Percentiles rank a stretch among this genome's conserved stretches.
phyloP scores from a whole-genome alignment of 2,113 vertebrate genomes.

The Albula glossodonta region DNA sequence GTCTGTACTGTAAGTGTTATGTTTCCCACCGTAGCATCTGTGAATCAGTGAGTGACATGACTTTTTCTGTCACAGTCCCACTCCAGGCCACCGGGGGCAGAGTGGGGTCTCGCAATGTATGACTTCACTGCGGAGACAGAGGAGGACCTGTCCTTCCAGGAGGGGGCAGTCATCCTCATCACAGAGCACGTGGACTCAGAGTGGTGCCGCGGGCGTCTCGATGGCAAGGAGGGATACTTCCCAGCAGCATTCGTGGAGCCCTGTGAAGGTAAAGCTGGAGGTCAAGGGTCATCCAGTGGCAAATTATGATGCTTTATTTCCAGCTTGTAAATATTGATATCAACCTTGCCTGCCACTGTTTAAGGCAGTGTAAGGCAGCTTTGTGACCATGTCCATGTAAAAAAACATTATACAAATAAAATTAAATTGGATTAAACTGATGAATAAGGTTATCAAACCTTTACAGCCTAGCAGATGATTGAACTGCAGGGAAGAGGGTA shows the following conservation, averaged over 20 bases:
- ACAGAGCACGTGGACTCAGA: slow-evolving; percentile 72
- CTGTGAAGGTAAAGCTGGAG: slow-evolving; percentile 67
- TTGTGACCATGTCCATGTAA: too few species aligned
- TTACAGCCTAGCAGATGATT: not conserved
- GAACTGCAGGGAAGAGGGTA: not conserved
- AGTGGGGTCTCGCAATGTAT: slow-evolving; percentile 86
- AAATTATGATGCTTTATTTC: too few species aligned
- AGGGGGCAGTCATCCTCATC: slow-evolving; percentile 83
- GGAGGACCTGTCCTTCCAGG: slow-evolving; percentile 80
- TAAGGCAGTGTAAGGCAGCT: too few species aligned
- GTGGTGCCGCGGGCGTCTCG: slow-evolving; percentile 83
- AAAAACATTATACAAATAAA: too few species aligned
- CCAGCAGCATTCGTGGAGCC: slow-evolving; percentile 77
- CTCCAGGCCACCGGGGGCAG: slow-evolving; percentile 25
- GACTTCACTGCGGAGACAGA: slow-evolving; percentile 79
- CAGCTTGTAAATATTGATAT: too few species aligned
- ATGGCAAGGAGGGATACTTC: slow-evolving; percentile 83
- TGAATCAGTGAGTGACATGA: not conserved
- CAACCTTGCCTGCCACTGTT: too few species aligned
- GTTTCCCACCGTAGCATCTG: not conserved
- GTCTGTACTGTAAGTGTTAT: not conserved
- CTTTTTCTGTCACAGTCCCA: slow-evolving; percentile 11
- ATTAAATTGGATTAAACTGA: too few species aligned
- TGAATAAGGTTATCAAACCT: not conserved
- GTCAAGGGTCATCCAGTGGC: not conserved